Base-by-base conservation (phyloP, 2,888 invertebrate species). In the Cryptosula pallasiana region DNA sequence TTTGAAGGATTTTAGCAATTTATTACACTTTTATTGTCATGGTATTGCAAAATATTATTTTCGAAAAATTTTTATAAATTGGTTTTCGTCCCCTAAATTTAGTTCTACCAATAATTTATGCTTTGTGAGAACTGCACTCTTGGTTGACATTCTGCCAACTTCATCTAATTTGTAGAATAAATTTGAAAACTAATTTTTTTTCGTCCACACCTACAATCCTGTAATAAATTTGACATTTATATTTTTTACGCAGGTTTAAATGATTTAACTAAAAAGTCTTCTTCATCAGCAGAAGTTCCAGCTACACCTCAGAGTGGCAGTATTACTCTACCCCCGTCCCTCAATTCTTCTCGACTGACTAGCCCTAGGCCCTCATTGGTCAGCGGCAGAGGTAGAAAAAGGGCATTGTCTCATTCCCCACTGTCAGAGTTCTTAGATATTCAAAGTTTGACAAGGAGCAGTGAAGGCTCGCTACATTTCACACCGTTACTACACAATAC, bases 371-470 rank as follows among this genome's bases (percentile, higher is more conserved):
- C 87, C 0, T 84, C 84, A 69, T 76, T 81, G 58, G 74, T 79
- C 32, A 77, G 79, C 32, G 79, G 79, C 27, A 78, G 78, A 71
- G 82, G 91, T 81, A 89, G 96, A 55, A 97, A 97, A 84, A 88
- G 97, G 75, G 95, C 96, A 0, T 89, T 96, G 0, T 95, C 95
- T 73, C 94, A 93, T 83, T 87, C 87, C 13, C 96, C 96, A 20
- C 96, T 96, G 78, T 92, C 93, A 0, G 95, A 95, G 76, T 93
- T 94, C 76, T 92, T 95, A 77, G 96, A 97, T 87, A 90, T 97
- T 81, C 95, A 95, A 81, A 94, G 95, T 72, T 92, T 97, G 88
- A 96, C 97, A 78, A 89, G 96, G 74, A 95, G 95, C 78, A 95
- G 95, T 3, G 96, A 96, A 2, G 86, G 94, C 78, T 94, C 95